Base-by-base conservation (phyloP, 2,888 invertebrate species). In the Mythimna ferrago region DNA sequence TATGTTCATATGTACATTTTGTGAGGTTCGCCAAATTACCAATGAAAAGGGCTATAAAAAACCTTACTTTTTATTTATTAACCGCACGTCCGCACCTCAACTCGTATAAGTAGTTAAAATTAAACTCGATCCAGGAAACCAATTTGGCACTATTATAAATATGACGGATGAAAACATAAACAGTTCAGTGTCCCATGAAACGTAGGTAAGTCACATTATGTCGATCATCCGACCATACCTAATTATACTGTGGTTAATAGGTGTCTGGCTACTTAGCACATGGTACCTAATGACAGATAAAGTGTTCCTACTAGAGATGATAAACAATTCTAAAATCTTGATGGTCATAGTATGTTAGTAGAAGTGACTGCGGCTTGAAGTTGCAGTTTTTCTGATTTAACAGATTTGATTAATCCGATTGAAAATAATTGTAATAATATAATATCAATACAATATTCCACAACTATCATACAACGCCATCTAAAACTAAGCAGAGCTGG, bases 181-280 rank as follows among this genome's bases (percentile, higher is more conserved):
- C 48, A 76, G 80, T 83, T 79, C 78, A 84, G 82, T 87, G 87
- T 87, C 83, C 86, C 83, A 81, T 87, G 84, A 87, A 88, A 86
- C 80, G 72, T 73, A 80, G 78, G 80, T 73, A 80, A 80, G 80
- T 73, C 54, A 71, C 21, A 92, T 93, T 92, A 93, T 78, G 82
- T 87, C 79, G 84, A 76, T 87, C 90, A 82, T 75, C 91, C 89
- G 86, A 92, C 89, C 93, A 87, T 88, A 81, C 83, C 84, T 91
- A 92, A 92, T 90, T 84, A 86, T 74, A 60, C 79, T 51, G 65
- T 44, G 38, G 69, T 76, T 77, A 76, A 80, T 77, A 77, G 57
- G 60, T 64, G 76, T 72, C 67, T 66, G 63, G 44, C 80, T 78
- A 73, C 80, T 79, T 79, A 78, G 70, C 70, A 76, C 74, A 60